Conservation (phyloP, 2,797 vertebrate genomes). For the Sparidentex hasta region DNA sequence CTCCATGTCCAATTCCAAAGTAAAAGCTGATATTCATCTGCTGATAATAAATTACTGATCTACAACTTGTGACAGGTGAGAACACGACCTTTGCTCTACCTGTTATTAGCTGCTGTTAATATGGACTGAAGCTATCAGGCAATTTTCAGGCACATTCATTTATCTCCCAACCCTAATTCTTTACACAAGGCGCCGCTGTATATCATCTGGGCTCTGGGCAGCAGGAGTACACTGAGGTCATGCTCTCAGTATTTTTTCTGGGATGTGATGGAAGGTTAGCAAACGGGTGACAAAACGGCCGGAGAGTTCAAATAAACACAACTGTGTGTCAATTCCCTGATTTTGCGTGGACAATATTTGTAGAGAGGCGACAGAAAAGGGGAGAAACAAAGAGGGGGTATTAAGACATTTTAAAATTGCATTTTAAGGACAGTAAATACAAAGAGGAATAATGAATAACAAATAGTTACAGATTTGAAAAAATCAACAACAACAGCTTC, state of each 20-base stretch:
- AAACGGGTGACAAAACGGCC: background rate
- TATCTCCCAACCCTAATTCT: background rate
- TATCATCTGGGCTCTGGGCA: background rate
- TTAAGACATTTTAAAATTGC: too few species aligned
- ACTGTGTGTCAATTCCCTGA: background rate
- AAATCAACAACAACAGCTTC: background rate
- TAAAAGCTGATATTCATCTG: background rate
- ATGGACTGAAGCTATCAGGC: background rate
- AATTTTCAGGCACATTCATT: too few species aligned
- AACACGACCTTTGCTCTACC: constrained; percentile 4
- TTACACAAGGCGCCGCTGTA: background rate
- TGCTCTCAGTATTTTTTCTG: background rate
- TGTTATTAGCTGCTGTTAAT: constrained; percentile 15
- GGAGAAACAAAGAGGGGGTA: background rate
- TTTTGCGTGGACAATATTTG: background rate
- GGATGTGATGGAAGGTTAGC: background rate
- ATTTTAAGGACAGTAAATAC: too few species aligned
- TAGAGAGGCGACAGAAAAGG: background rate
- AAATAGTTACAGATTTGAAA: background rate
- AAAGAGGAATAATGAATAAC: too few species aligned
- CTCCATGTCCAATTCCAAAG: background rate
- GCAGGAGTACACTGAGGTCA: background rate
- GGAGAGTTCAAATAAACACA: background rate
- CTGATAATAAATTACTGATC: background rate
- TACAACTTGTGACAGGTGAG: background rate